Evolutionary conservation across 2,113 vertebrate species (phyloP), one percentile per base, ranked within the genome.

Genomic region (Thymallus thymallus): DNA sequence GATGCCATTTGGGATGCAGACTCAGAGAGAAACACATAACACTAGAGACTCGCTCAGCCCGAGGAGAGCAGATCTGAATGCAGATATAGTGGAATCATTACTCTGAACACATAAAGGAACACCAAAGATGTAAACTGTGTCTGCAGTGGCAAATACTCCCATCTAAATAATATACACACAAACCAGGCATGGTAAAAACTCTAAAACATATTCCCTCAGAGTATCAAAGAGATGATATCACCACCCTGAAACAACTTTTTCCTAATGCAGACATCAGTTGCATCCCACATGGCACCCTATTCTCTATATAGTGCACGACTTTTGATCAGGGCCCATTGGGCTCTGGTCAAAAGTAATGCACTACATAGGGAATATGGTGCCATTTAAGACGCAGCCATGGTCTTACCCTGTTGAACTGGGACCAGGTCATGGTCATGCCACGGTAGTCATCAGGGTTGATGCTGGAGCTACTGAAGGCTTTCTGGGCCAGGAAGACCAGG

Each of bases 401-500:
- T 41, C 35, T 41, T 0, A 99, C 97, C 94, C 97, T 91, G 90
- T 94, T 99, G 82, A 95, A 99, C 91, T 99, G 98, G 68, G 97
- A 96, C 98, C 98, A 99, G 86, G 97, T 98, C 88, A 99, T 98
- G 0, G 95, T 93, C 94, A 97, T 96, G 92, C 84, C 92, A 78
- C 86, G 94, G 89, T 96, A 99, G 66, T 98, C 97, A 6, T 98
- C 96, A 0, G 95, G 81, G 90, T 95, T 96, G 88, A 86, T 84
- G 88, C 93, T 95, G 86, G 90, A 93, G 92, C 91, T 96, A 89
- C 95, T 96, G 90, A 98, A 98, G 35, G 98, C 94, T 48, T 99
- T 99, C 87, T 98, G 97, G 0, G 94, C 97, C 80, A 98, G 89
- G 88, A 98, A 98, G 79, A 98, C 94, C 75, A 98, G 86, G 89